phyloP scores from a whole-genome alignment of 2,113 vertebrate genomes.

The Apeltes quadracus region DNA sequence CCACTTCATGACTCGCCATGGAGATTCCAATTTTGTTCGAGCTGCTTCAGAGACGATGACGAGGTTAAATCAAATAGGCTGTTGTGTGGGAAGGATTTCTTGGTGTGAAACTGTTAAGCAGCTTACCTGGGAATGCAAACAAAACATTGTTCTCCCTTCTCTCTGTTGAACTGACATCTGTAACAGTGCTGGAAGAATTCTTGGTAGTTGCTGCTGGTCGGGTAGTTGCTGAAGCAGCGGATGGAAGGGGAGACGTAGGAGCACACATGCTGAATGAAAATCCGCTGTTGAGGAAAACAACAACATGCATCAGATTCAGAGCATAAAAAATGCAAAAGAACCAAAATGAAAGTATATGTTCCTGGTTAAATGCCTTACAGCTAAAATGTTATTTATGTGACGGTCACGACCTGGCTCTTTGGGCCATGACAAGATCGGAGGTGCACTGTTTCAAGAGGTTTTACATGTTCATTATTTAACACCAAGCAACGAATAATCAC shows the following conservation, averaged over 20 bases:
- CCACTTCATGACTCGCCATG: constrained; percentile 71
- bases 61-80: background rate
- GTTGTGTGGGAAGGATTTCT: background rate
- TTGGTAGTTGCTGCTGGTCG: rapidly evolving
- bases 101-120: background rate
- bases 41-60: background rate
- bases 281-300: background rate
- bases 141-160: rapidly evolving
- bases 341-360: background rate
- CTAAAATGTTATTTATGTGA: background rate
- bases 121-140: background rate
- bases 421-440: too few relatives aligned
- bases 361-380: background rate
- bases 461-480: too few relatives aligned
- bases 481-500: too few relatives aligned
- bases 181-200: rapidly evolving
- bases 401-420: too few relatives aligned
- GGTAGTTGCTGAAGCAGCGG: rapidly evolving
- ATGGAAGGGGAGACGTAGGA: rapidly evolving
- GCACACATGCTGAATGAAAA: rapidly evolving
- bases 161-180: background rate
- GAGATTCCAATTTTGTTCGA: background rate
- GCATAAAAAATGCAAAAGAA: background rate
- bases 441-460: too few relatives aligned
- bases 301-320: background rate